A percentile compares a stretch with the other conserved stretches of the same genome.
Conservation (phyloP, 2,113 vertebrate species). For the Catharus fuscescens region DNA sequence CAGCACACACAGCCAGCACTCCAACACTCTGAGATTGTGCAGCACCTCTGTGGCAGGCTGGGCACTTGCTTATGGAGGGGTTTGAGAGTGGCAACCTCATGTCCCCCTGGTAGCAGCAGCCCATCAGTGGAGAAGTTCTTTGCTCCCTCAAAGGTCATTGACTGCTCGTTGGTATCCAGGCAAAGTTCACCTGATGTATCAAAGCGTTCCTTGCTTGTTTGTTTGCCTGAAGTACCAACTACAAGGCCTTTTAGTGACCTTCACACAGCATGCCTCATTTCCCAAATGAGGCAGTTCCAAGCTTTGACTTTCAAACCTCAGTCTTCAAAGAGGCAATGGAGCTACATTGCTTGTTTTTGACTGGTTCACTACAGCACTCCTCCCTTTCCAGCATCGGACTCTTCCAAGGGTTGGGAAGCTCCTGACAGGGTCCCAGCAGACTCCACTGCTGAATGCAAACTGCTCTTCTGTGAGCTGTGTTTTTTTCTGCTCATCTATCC, state of each 20-base stretch:
- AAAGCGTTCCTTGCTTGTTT: neutral
- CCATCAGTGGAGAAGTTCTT: neutral
- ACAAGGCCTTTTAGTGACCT: neutral
- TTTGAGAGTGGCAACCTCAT: neutral
- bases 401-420: neutral
- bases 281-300: neutral
- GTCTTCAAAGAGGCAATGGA: neutral
- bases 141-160: neutral
- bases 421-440: neutral
- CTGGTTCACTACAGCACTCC: neutral
- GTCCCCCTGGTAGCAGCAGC: accelerated
- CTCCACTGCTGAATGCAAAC: neutral
- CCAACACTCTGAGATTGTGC: accelerated
- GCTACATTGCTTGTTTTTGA: neutral
- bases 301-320: neutral
- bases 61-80: neutral
- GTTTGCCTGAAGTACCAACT: neutral
- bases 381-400: accelerated
- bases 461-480: neutral
- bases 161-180: too few species aligned
- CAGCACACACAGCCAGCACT: neutral
- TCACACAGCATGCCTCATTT: neutral
- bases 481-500: neutral
- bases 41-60: neutral
- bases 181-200: accelerated